A percentile compares a stretch with the other conserved stretches of the same genome.
phyloP scores from a whole-genome alignment of 2,797 vertebrate species.

The Lerista edwardsae region DNA sequence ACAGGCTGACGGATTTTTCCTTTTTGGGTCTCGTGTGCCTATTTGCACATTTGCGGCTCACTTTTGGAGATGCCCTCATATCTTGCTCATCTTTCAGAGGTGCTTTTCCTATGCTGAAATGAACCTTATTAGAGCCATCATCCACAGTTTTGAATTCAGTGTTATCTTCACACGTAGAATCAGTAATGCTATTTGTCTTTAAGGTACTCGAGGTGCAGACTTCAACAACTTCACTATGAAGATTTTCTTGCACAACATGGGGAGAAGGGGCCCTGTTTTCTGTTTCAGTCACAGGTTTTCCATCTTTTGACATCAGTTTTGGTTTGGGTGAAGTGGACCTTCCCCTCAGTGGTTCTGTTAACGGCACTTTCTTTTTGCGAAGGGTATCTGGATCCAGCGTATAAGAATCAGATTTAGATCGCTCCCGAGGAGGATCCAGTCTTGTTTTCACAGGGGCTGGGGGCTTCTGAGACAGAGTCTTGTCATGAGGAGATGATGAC shows the following conservation, averaged over 20 bases:
- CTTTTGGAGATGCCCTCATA: constrained; percentile 94
- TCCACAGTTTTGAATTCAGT: constrained; percentile 83
- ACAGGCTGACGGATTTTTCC: constrained; percentile 93
- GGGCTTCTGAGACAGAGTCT: constrained; percentile 88
- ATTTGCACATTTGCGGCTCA: constrained; percentile 91
- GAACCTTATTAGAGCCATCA: constrained; percentile 91
- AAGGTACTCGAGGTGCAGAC: constrained; percentile 94
- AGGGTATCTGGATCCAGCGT: constrained; percentile 96
- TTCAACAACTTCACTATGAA: constrained; percentile 97
- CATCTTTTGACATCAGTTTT: constrained; percentile 89
- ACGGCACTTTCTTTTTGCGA: constrained; percentile 93
- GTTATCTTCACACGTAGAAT: constrained; percentile 88
- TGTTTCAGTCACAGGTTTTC: constrained; percentile 77
- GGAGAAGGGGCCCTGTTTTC: constrained; percentile 94
- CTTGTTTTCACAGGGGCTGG: constrained; percentile 89
- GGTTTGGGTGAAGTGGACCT: constrained; percentile 96
- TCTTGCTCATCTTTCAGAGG: constrained; percentile 94
- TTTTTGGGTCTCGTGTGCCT: constrained; percentile 95
- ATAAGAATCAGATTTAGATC: constrained; percentile 98
- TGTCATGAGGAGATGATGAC: constrained; percentile 89
- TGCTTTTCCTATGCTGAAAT: constrained; percentile 98
- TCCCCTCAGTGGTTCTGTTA: constrained; percentile 93
- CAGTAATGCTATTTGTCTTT: constrained; percentile 85
- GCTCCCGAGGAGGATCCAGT: constrained; percentile 93
- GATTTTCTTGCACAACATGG: constrained; percentile 96